phyloP scores from a whole-genome alignment of 1,140 invertebrate genomes.

The Cylas formicarius region DNA sequence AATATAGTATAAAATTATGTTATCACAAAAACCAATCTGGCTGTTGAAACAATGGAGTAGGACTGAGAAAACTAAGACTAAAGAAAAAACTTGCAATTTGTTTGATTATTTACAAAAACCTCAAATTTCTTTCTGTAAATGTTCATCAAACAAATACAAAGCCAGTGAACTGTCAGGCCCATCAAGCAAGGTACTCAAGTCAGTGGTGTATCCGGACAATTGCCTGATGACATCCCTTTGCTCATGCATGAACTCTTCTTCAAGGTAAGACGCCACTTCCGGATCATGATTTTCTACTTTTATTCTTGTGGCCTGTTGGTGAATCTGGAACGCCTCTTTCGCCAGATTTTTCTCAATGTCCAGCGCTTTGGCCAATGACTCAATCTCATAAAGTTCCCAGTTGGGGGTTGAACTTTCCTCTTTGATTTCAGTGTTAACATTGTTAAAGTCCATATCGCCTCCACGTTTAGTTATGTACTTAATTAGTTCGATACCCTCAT shows the following conservation, averaged over 20 bases:
- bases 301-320: conserved; percentile 46
- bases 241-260: conserved; percentile 64
- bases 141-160: conserved; percentile 71
- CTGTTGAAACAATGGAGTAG: too few relatives aligned
- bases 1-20: too few relatives aligned
- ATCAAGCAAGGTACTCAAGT: conserved; percentile 59
- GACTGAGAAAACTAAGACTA: too few relatives aligned
- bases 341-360: conserved; percentile 67
- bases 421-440: conserved; percentile 26
- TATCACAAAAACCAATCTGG: too few relatives aligned
- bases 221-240: conserved; percentile 59
- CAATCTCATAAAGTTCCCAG: conserved; percentile 54
- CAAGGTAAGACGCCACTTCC: conserved; percentile 63
- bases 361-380: conserved; percentile 63
- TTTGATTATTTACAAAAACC: too few relatives aligned
- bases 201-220: conserved; percentile 62
- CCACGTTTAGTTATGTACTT: conserved; percentile 70
- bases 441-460: conserved; percentile 46
- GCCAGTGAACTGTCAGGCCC: conserved; percentile 53
- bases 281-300: conserved; percentile 52
- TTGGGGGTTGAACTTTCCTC: conserved; percentile 30
- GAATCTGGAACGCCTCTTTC: conserved; percentile 57
- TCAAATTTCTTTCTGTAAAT: conserved; percentile 53
- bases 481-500: conserved; percentile 63
- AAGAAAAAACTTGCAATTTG: too few relatives aligned